phyloP scores from a whole-genome alignment of 2,797 vertebrate genomes.

The Anguilla anguilla region DNA sequence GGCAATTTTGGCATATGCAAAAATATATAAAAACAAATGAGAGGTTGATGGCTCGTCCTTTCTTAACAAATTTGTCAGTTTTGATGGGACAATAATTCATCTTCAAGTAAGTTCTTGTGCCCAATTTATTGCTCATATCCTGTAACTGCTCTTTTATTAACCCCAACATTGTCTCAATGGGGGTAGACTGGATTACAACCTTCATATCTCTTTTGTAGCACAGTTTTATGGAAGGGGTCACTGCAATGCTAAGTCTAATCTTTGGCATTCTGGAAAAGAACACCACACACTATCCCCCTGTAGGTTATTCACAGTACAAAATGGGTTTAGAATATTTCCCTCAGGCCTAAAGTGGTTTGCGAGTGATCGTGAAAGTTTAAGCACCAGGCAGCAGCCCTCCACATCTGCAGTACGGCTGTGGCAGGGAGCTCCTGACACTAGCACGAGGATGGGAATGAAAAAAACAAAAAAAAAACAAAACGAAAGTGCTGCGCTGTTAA shows the following conservation, averaged over 20 bases:
- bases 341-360: neutral
- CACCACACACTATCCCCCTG: neutral
- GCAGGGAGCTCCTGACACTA: constrained; percentile 50
- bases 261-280: neutral
- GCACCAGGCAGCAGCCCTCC: constrained; percentile 29
- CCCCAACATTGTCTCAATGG: neutral
- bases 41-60: neutral
- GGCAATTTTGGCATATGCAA: neutral
- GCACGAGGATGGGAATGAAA: constrained; percentile 33
- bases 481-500: constrained; percentile 63
- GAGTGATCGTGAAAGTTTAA: constrained; percentile 18
- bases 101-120: neutral
- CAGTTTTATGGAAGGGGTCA: constrained; percentile 5
- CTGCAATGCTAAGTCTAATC: constrained; percentile 9
- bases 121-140: constrained; percentile 4
- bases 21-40: constrained; percentile 8
- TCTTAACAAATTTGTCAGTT: neutral
- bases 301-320: neutral
- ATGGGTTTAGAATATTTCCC: constrained; percentile 2
- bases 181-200: neutral
- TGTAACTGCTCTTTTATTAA: constrained; percentile 9
- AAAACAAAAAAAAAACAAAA: constrained; percentile 35
- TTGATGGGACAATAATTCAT: neutral
- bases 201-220: neutral
- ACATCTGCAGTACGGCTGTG: constrained; percentile 54